phyloP scores from a whole-genome alignment of 1,140 invertebrate species.

The Hyphantria cunea region DNA sequence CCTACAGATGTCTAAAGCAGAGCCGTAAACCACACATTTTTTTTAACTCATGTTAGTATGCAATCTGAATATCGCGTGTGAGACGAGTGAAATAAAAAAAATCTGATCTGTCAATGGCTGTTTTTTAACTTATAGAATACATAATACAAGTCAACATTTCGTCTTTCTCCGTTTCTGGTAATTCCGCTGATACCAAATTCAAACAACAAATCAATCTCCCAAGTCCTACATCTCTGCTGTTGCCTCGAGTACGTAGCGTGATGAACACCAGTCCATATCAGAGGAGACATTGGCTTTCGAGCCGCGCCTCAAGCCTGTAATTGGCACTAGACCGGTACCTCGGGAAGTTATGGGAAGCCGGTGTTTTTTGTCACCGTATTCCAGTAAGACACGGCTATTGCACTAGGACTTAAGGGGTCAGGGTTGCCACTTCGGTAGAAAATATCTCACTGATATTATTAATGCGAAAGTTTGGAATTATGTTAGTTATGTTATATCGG shows the following conservation, averaged over 20 bases:
- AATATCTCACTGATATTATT: neutral
- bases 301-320: slow-evolving; percentile 25
- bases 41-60: too few species aligned
- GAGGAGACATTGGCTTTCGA: slow-evolving; percentile 33
- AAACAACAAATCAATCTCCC: neutral
- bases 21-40: too few species aligned
- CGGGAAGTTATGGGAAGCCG: slow-evolving; percentile 37
- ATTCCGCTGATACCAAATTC: too few species aligned
- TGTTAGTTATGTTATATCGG: too few species aligned
- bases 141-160: too few species aligned
- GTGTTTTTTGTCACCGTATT: slow-evolving; percentile 25
- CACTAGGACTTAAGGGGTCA: slow-evolving; percentile 11
- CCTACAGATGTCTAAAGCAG: too few species aligned
- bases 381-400: slow-evolving; percentile 18
- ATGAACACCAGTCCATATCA: slow-evolving; percentile 13
- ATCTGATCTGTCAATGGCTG: too few species aligned
- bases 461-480: too few species aligned
- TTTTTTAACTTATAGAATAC: too few species aligned
- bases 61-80: too few species aligned
- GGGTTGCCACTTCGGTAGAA: neutral
- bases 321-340: slow-evolving; percentile 19
- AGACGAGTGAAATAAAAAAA: too few species aligned
- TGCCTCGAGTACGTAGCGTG: neutral
- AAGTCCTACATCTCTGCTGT: slow-evolving; percentile 8
- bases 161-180: too few species aligned